Percentiles rank a stretch among this genome's conserved stretches.
These are phyloP conservation scores for Hirtodrosophila histrioides DNA, from an alignment of 2,888 invertebrate genomes.

Conservation along the genomic window DNA sequence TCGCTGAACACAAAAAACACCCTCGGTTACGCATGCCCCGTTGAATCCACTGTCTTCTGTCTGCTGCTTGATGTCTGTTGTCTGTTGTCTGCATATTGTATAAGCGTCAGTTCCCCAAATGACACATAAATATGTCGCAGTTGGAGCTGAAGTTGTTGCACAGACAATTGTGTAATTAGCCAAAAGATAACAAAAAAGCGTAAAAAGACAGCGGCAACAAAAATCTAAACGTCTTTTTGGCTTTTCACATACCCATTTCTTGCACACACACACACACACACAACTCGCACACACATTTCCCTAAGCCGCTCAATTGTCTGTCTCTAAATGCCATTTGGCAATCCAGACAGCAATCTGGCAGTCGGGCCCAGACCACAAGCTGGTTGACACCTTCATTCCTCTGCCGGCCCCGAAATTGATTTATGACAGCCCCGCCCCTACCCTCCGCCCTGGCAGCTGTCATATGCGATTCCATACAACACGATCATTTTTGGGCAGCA, in stretches of 20 bases:
- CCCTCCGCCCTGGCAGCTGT: conserved; percentile 28
- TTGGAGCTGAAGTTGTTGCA: conserved; percentile 30
- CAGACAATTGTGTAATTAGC: conserved; percentile 78
- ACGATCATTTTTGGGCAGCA: conserved; percentile 22
- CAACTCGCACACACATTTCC: conserved; percentile 51
- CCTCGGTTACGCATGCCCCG: conserved; percentile 69
- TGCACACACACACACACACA: conserved; percentile 4
- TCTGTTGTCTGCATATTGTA: conserved; percentile 51
- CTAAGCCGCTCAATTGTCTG: conserved; percentile 48
- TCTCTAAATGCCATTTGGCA: conserved; percentile 34
- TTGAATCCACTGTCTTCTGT: conserved; percentile 16
- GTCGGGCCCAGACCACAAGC: conserved; percentile 25
- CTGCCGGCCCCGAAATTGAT: conserved; percentile 56
- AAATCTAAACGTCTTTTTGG: conserved; percentile 53
- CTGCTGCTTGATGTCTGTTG: background rate
- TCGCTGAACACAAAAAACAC: conserved; percentile 53
- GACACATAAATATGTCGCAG: conserved; percentile 56
- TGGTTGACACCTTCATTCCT: conserved; percentile 44
- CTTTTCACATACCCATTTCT: conserved; percentile 26
- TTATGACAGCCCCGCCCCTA: conserved; percentile 46
- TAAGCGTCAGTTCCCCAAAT: conserved; percentile 52
- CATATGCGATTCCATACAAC: conserved; percentile 46
- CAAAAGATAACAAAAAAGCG: conserved; percentile 40
- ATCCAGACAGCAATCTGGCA: conserved; percentile 31
- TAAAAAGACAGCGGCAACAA: conserved; percentile 36